These are phyloP conservation scores for Camelus bactrianus DNA, from an alignment of 2,113 vertebrate species.

Conservation along the genomic window DNA sequence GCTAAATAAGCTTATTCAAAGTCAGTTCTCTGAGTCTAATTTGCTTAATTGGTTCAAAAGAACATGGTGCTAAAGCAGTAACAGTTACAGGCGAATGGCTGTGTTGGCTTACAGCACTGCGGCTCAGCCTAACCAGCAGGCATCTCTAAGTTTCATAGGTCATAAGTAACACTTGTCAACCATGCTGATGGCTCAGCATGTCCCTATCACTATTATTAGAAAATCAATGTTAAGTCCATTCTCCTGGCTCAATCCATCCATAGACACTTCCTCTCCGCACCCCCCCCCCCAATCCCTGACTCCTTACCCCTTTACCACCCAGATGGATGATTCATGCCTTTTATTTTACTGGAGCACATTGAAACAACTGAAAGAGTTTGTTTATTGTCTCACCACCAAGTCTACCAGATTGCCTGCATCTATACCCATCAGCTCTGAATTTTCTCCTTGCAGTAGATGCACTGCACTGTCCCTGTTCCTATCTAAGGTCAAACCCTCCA, in stretches of 20 bases:
- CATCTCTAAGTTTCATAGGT: background rate
- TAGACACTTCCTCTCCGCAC: background rate
- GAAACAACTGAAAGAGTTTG: background rate
- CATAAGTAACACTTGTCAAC: background rate
- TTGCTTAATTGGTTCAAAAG: slow-evolving; percentile 22
- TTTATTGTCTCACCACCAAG: background rate
- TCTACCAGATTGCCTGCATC: too few relatives aligned
- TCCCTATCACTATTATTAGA: background rate
- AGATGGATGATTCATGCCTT: background rate
- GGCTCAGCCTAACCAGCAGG: background rate
- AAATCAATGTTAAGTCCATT: slow-evolving; percentile 7
- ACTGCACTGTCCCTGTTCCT: background rate
- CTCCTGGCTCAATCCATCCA: background rate
- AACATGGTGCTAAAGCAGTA: background rate
- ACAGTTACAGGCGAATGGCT: background rate
- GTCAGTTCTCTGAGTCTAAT: slow-evolving; percentile 9
- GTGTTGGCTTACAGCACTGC: background rate
- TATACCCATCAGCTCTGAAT: background rate
- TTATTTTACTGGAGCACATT: background rate
- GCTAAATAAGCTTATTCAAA: background rate
- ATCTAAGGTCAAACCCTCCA: background rate
- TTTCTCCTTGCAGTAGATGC: background rate
- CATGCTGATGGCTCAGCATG: background rate
- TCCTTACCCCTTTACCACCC: background rate
- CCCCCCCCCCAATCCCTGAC: background rate